Evolutionary conservation across 2,888 invertebrate species (phyloP), one percentile per base, ranked within the genome.

Genomic region (Drosophila sordidapex): DNA sequence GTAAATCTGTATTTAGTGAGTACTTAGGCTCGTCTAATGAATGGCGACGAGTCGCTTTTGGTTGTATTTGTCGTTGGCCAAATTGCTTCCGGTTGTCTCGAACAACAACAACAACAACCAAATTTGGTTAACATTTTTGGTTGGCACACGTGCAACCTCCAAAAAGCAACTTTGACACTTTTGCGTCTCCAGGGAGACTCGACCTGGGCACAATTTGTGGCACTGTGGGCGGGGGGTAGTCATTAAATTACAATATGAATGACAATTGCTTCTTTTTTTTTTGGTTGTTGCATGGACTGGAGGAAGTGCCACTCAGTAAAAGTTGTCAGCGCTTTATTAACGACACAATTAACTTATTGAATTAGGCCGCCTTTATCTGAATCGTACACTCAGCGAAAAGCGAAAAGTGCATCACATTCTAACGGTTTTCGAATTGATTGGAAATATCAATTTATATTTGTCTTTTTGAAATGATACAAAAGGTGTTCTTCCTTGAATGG

Each of bases 271-370:
- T 15, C 2, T 4, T 7, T 52, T 36, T 52, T 36, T 60, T 2
- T 36, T 31, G 13, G 18, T 35, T n/a, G 61, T 57, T 58, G 63
- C 60, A 46, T 58, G 64, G 51, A 33, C 52, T 48, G 74, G 67
- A 88, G 87, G 90, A 87, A 90, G 52, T 87, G 70, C 10, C 48
- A 48, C 15, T 49, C 61, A 43, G 68, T 72, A 83, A 87, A 83
- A 83, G 79, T 71, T 84, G 58, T 54, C 51, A 72, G 53, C 59
- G 63, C 53, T n/a, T 52, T 54, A 49, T 67, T 77, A 82, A 83
- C 69, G 86, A 74, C 77, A 76, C 81, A 76, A 83, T 90, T 87
- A 79, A 81, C 82, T 83, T 75, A 86, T 88, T 81, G 76, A 79
- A 78, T 79, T 72, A 76, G 77, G 79, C 81, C 31, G 57, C 40